Conservation (phyloP, 2,888 invertebrate genomes). For the Exephanes ischioxanthus region DNA sequence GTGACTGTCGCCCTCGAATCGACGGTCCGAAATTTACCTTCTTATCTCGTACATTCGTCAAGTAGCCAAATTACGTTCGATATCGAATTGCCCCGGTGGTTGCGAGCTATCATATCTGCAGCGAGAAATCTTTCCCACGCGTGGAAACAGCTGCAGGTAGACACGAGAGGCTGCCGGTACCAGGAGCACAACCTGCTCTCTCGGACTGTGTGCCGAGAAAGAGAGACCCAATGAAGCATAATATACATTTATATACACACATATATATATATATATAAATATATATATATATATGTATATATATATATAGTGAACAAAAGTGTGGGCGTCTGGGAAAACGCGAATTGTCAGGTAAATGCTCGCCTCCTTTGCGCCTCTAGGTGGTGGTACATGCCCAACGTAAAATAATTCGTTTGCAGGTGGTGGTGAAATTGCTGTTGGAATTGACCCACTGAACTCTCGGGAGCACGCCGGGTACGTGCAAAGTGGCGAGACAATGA, state of each 20-base stretch:
- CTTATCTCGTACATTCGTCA: not conserved
- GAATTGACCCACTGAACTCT: slow-evolving; percentile 68
- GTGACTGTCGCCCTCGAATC: too few relatives aligned
- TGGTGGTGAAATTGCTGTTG: slow-evolving; percentile 43
- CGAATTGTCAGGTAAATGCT: slow-evolving; percentile 64
- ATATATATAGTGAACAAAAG: slow-evolving; percentile 6
- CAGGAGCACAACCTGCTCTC: slow-evolving; percentile 55
- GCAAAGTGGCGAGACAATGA: slow-evolving; percentile 66
- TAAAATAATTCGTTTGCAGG: slow-evolving; percentile 48
- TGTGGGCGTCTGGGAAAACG: slow-evolving; percentile 67
- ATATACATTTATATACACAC: not conserved
- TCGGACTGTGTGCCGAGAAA: slow-evolving; percentile 30
- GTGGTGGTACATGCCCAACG: slow-evolving; percentile 4
- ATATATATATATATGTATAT: not conserved
- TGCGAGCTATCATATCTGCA: slow-evolving; percentile 54
- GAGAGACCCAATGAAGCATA: slow-evolving; percentile 44
- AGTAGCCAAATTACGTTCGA: slow-evolving; percentile 53
- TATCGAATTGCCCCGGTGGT: slow-evolving; percentile 20
- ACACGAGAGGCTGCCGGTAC: slow-evolving; percentile 35
- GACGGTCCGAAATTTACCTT: too few relatives aligned
- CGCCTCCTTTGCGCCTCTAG: slow-evolving; percentile 49
- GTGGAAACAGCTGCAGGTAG: slow-evolving; percentile 39
- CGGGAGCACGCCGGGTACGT: slow-evolving; percentile 64
- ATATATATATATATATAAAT: not conserved
- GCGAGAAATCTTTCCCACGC: slow-evolving; percentile 67